phyloP scores from a whole-genome alignment of 2,113 vertebrate species.

The Syrrhaptes paradoxus region DNA sequence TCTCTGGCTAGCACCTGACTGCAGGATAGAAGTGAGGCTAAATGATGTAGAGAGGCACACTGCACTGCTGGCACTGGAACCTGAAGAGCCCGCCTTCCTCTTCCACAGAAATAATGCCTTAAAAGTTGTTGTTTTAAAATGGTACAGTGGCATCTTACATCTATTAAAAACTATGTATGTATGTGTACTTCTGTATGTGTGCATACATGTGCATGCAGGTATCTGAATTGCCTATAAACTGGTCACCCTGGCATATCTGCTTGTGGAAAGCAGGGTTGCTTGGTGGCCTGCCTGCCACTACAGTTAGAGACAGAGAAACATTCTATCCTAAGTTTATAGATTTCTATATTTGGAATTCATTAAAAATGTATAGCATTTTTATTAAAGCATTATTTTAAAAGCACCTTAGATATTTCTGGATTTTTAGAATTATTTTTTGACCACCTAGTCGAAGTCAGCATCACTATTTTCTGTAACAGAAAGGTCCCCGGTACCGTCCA shows the following conservation, averaged over 20 bases:
- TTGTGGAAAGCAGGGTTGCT: neutral
- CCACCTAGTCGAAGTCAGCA: neutral
- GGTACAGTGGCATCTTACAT: neutral
- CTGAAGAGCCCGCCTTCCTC: neutral
- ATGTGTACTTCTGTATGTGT: neutral
- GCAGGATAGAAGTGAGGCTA: neutral
- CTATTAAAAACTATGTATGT: neutral
- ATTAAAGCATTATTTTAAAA: neutral
- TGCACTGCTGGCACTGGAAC: neutral
- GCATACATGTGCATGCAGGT: neutral
- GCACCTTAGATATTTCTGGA: neutral
- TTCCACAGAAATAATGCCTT: neutral
- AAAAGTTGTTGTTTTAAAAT: neutral
- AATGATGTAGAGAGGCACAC: neutral
- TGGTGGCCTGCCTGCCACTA: neutral
- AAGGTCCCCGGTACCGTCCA: accelerated
- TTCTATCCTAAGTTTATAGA: neutral
- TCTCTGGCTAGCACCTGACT: neutral
- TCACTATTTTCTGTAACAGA: neutral
- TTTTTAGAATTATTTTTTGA: neutral
- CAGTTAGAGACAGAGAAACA: neutral
- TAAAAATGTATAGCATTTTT: neutral
- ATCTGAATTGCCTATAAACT: accelerated
- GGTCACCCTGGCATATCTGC: neutral
- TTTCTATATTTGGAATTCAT: neutral